A percentile compares a stretch with the other conserved stretches of the same genome.
These are phyloP conservation scores for Semotilus atromaculatus DNA, from an alignment of 2,797 vertebrate genomes.

Conservation along the genomic window DNA sequence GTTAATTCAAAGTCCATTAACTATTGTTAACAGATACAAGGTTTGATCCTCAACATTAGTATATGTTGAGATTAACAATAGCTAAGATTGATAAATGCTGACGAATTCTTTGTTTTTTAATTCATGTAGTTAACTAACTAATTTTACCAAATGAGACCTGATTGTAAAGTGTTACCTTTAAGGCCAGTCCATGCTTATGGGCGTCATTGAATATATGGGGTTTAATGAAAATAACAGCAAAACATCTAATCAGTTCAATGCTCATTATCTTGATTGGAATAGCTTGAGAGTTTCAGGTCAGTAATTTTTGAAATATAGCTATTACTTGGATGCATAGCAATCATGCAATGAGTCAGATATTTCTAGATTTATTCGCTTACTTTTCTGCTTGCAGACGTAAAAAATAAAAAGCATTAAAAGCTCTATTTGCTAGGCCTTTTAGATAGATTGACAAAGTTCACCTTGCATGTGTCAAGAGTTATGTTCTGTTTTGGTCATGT, in stretches of 20 bases:
- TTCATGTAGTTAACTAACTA: background rate
- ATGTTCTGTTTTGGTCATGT: too few relatives aligned
- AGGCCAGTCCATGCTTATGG: background rate
- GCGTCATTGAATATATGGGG: slow-evolving; percentile 12
- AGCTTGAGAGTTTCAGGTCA: slow-evolving; percentile 30
- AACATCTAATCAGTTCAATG: slow-evolving; percentile 49
- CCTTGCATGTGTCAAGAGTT: background rate
- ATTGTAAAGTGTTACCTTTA: background rate
- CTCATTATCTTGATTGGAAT: slow-evolving; percentile 47
- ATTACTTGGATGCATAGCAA: background rate
- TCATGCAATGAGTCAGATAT: slow-evolving; percentile 12
- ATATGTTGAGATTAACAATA: background rate
- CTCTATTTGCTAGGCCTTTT: background rate
- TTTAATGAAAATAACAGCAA: slow-evolving; percentile 35
- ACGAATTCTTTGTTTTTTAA: too few relatives aligned
- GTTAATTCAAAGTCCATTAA: background rate
- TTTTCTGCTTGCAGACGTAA: background rate
- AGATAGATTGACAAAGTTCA: background rate
- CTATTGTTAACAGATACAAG: background rate
- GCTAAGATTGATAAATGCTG: background rate
- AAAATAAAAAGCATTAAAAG: background rate
- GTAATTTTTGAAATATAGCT: slow-evolving; percentile 27
- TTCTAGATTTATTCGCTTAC: background rate
- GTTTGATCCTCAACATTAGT: background rate
- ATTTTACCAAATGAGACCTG: background rate